Conservation (phyloP, 2,113 vertebrate genomes). For the Hydropotes inermis region DNA sequence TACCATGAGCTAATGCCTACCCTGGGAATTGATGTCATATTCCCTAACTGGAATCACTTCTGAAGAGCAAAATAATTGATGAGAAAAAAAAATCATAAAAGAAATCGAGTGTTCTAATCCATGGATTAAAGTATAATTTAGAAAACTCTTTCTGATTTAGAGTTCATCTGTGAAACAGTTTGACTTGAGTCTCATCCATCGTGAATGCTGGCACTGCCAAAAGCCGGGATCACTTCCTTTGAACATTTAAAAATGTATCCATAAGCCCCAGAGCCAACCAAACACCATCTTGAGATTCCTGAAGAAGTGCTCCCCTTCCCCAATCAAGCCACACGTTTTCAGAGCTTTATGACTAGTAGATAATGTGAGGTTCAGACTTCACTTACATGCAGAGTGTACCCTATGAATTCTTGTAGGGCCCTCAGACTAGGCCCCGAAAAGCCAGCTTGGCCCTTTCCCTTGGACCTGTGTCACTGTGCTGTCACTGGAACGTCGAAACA, state of each 20-base stretch:
- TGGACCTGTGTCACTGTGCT: not conserved
- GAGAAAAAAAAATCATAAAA: constrained; percentile 65
- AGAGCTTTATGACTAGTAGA: fast-evolving
- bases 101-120: constrained; percentile 60
- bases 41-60: constrained; percentile 45
- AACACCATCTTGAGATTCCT: not conserved
- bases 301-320: not conserved
- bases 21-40: constrained; percentile 69
- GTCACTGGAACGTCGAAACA: constrained; percentile 51
- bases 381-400: not conserved
- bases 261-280: not conserved
- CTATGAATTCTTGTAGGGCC: not conserved
- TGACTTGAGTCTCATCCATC: not conserved
- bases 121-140: constrained; percentile 57
- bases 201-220: not conserved
- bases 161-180: constrained; percentile 32
- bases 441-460: not conserved
- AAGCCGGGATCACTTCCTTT: not conserved
- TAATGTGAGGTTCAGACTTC: not conserved
- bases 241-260: not conserved
- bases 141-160: constrained; percentile 5
- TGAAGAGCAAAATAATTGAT: constrained; percentile 67
- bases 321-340: not conserved
- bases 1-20: constrained; percentile 66
- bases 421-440: not conserved